Evolutionary conservation across 2,113 vertebrate species (phyloP), one percentile per base, ranked within the genome.

Genomic region (Hypomesus transpacificus): DNA sequence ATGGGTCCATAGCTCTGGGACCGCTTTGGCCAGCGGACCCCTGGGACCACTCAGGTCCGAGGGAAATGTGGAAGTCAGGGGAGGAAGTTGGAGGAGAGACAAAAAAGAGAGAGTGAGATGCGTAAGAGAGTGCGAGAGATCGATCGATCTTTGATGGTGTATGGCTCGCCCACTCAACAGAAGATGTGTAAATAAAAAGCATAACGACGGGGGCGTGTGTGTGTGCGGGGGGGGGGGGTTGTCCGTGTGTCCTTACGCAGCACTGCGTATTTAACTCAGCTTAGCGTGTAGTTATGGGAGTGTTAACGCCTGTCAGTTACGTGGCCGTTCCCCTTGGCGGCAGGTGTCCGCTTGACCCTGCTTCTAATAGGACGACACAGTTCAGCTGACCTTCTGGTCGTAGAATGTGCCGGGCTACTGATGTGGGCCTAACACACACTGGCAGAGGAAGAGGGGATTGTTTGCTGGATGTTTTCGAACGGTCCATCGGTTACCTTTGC

Each of bases 241-340:
- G 7, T 34, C 31, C 7, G 31, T 34, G 31, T 34, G 16, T 74
- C 75, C 74, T 76, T 66, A 83, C 17, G 73, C 82, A 85, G 69
- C 80, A 81, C 82, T 85, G 82, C 84, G 76, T 82, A 75, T 85
- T 85, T 89, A 90, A 86, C 74, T 17, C 82, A 85, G 82, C 76
- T 86, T 82, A 87, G 71, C 87, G 75, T 80, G 79, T 87, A 85
- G 87, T 89, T 89, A 87, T 79, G 57, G 64, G 80, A 80, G 82
- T 87, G 87, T 88, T 90, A 90, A 90, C 68, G 82, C 85, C 83
- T 88, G 88, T 89, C 86, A 86, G 85, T 87, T 87, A 87, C 57
- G 54, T 0, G 58, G 73, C 77, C 73, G 54, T 74, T 83, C 60
- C 53, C 77, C 81, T 76, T 74, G 78, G 78, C 67, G 73, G 74